These are phyloP conservation scores for Cnemophilus loriae DNA, from an alignment of 2,113 vertebrate species.

Conservation along the genomic window DNA sequence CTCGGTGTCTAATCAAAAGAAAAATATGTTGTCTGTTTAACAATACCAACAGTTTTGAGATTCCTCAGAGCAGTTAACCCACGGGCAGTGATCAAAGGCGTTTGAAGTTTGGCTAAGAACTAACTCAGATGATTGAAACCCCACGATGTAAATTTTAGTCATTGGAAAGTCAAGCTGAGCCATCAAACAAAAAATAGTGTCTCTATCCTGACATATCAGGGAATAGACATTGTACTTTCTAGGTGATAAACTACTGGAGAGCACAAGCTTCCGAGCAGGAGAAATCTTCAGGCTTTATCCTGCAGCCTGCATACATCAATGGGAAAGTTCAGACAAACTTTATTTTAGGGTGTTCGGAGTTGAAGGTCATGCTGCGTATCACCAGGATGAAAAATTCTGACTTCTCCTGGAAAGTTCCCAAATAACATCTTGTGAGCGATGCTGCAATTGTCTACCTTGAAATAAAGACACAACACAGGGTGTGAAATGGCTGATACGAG, in stretches of 20 bases:
- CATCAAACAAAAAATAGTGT: slow-evolving; percentile 12
- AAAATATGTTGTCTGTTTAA: slow-evolving; percentile 65
- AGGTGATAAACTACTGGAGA: slow-evolving; percentile 18
- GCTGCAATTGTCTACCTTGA: background rate
- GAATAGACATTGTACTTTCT: background rate
- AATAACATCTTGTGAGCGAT: background rate
- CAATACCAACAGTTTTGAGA: slow-evolving; percentile 31
- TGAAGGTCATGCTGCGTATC: slow-evolving; percentile 4
- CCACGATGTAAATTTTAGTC: slow-evolving; percentile 21
- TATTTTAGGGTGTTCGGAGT: background rate
- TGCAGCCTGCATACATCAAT: background rate
- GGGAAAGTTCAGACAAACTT: background rate
- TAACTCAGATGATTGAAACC: background rate
- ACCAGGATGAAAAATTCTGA: background rate
- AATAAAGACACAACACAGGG: background rate
- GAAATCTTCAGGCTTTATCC: background rate
- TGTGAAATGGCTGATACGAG: background rate
- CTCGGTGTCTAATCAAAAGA: slow-evolving; percentile 58
- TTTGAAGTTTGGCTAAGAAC: background rate
- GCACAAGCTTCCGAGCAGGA: background rate
- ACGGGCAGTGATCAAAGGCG: background rate
- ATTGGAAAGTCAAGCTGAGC: slow-evolving; percentile 31
- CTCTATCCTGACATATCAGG: slow-evolving; percentile 16
- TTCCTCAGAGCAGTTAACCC: slow-evolving; percentile 19
- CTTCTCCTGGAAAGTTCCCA: background rate